A percentile compares a stretch with the other conserved stretches of the same genome.
Conservation (phyloP, 1,140 invertebrate genomes). For the Drosophila micromelanica region DNA sequence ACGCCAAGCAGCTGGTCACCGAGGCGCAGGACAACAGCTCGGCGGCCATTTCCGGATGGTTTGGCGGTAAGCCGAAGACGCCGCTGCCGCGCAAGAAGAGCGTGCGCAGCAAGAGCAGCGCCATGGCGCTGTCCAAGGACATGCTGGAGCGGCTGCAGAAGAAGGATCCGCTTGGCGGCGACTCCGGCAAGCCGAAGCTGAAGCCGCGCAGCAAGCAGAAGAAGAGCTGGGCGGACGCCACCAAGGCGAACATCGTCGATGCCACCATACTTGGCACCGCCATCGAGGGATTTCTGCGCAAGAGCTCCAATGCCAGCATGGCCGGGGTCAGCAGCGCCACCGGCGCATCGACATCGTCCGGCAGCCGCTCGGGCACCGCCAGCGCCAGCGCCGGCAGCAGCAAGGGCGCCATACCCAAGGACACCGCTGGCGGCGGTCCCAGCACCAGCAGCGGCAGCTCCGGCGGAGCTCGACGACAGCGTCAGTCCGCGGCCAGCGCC, state of each 20-base stretch:
- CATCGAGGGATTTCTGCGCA: constrained; percentile 91
- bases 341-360: constrained; percentile 74
- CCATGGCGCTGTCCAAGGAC: constrained; percentile 86
- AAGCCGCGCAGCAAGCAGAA: constrained; percentile 80
- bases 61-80: constrained; percentile 89
- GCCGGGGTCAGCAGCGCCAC: constrained; percentile 76
- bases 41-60: constrained; percentile 89
- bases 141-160: constrained; percentile 84
- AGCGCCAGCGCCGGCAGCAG: constrained; percentile 74
- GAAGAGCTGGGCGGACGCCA: constrained; percentile 72
- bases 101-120: constrained; percentile 84
- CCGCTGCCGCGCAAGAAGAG: constrained; percentile 88
- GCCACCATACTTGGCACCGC: constrained; percentile 91
- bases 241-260: constrained; percentile 86
- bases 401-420: constrained; percentile 75
- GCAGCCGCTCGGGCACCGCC: constrained; percentile 35
- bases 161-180: constrained; percentile 72
- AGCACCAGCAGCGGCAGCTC: constrained; percentile 39
- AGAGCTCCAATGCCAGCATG: constrained; percentile 85
- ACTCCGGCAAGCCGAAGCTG: constrained; percentile 72
- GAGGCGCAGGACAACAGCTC: constrained; percentile 84
- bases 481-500: constrained; percentile 50
- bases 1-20: constrained; percentile 81
- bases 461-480: constrained; percentile 42
- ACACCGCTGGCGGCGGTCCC: constrained; percentile 13